Conservation (phyloP, 92 coral and sea anemone genomes). For the Anthopleura xanthogrammica region DNA sequence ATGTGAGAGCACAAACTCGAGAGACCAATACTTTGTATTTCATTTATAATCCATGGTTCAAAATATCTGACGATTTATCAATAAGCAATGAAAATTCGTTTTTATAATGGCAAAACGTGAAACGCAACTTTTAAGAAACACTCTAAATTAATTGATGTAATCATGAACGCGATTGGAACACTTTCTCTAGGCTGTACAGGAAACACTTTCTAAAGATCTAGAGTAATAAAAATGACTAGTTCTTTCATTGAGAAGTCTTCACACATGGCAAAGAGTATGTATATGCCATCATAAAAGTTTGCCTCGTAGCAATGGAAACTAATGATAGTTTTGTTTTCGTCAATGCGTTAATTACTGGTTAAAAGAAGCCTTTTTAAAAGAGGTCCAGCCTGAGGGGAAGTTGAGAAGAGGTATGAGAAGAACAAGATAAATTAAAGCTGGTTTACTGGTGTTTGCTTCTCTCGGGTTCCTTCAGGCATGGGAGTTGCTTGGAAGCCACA, state of each 20-base stretch:
- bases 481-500: background rate
- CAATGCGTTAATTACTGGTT: background rate
- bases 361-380: background rate
- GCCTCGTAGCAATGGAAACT: background rate
- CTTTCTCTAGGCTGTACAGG: background rate
- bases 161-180: slow-evolving; percentile 1
- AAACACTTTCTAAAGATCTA: background rate
- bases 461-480: background rate
- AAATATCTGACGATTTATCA: background rate
- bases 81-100: background rate
- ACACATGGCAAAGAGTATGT: background rate
- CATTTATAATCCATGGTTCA: background rate
- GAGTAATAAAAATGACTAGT: background rate
- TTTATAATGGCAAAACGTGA: background rate
- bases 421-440: background rate
- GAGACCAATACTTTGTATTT: background rate
- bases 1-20: background rate
- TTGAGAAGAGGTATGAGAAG: background rate
- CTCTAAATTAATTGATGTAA: slow-evolving; percentile 7
- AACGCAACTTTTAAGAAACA: background rate
- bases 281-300: background rate
- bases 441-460: background rate
- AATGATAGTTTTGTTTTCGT: background rate
- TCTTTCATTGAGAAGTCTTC: background rate
- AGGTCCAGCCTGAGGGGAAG: background rate